These are phyloP conservation scores for Gavialis gangeticus DNA, from an alignment of 2,113 vertebrate species.

Conservation along the genomic window DNA sequence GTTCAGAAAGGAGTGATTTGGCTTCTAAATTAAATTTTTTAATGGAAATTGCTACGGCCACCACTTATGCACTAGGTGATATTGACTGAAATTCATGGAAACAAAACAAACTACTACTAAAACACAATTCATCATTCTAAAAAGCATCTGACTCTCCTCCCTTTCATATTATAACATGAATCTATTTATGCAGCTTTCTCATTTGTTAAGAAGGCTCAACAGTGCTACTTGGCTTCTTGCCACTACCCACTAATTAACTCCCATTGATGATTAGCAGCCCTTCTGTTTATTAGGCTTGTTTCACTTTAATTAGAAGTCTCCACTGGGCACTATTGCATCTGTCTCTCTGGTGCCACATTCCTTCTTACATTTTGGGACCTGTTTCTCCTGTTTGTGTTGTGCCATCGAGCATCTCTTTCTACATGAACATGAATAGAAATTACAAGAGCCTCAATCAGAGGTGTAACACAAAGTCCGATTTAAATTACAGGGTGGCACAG, in stretches of 20 bases:
- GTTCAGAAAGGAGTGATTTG: neutral
- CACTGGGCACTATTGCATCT: conserved; percentile 1
- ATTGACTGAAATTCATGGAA: neutral
- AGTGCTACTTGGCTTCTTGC: conserved; percentile 25
- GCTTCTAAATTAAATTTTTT: neutral
- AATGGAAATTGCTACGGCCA: neutral
- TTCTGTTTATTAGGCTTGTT: conserved; percentile 19
- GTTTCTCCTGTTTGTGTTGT: neutral
- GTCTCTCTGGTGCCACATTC: neutral
- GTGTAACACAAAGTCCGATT: neutral
- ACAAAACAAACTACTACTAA: neutral
- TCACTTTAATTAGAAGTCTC: conserved; percentile 25
- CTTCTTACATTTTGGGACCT: neutral
- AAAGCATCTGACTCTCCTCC: neutral
- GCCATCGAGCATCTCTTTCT: neutral
- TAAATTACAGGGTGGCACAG: neutral
- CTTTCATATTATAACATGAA: neutral
- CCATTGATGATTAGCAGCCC: conserved; percentile 19
- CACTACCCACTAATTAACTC: conserved; percentile 34
- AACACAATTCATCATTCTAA: neutral
- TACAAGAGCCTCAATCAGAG: neutral
- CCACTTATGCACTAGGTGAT: neutral
- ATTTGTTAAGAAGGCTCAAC: neutral
- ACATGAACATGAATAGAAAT: neutral
- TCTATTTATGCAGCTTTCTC: neutral